Evolutionary conservation across 1,140 invertebrate genomes (phyloP).

Genomic region (Artemia franciscana): DNA sequence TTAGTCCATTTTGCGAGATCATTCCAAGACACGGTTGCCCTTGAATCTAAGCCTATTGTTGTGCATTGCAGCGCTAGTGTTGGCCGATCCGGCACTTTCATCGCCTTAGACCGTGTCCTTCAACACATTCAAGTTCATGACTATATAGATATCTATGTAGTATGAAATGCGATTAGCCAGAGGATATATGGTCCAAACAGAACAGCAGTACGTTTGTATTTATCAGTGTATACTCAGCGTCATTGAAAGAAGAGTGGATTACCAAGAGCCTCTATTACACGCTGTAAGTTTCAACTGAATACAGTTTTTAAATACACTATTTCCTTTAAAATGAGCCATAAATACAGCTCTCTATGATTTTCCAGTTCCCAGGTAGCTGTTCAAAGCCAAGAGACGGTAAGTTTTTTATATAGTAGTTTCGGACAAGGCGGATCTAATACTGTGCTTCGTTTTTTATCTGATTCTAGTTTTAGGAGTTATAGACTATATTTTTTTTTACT

Average conservation of each 20-base stretch:
- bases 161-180: constrained; percentile 85
- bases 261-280: constrained; percentile 31
- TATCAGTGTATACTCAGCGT: constrained; percentile 83
- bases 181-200: constrained; percentile 44
- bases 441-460: too few relatives aligned
- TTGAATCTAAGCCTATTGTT: constrained; percentile 71
- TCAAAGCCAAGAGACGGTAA: too few relatives aligned
- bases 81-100: constrained; percentile 75
- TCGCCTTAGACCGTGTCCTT: constrained; percentile 72
- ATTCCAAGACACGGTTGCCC: constrained; percentile 65
- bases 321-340: too few relatives aligned
- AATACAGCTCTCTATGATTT: too few relatives aligned
- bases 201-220: constrained; percentile 91
- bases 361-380: too few relatives aligned
- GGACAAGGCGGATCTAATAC: too few relatives aligned
- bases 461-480: too few relatives aligned
- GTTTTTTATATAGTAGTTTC: too few relatives aligned
- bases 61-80: constrained; percentile 70
- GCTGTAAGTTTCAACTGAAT: too few relatives aligned
- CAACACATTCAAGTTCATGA: constrained; percentile 53
- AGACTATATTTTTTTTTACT: too few relatives aligned
- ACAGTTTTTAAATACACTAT: too few relatives aligned
- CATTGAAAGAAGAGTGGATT: constrained; percentile 63
- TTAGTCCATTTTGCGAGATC: constrained; percentile 89
- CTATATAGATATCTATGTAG: constrained; percentile 83